Percentiles rank a stretch among this genome's conserved stretches.
Evolutionary conservation across 1,140 invertebrate genomes (phyloP).

Genomic region (Brachionus koreanus): DNA sequence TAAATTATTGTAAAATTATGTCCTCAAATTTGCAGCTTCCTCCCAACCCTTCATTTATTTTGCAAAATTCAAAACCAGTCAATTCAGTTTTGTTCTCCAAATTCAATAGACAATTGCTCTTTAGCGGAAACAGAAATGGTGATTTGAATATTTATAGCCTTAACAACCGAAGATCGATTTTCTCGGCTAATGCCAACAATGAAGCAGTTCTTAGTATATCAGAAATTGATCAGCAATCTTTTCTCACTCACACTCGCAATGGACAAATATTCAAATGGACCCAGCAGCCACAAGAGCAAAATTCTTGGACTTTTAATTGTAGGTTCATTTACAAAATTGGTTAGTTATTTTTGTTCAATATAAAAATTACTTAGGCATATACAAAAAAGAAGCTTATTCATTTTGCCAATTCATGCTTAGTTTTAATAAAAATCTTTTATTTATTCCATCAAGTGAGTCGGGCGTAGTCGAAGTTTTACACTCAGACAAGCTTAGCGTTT

Average conservation of each 20-base stretch:
- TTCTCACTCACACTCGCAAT: constrained; percentile 1
- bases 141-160: constrained; percentile 35
- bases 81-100: background rate
- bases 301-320: background rate
- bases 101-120: background rate
- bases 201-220: background rate
- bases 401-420: constrained; percentile 15
- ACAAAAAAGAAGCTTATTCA: constrained; percentile 31
- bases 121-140: constrained; percentile 9
- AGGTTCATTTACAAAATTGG: background rate
- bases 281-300: background rate
- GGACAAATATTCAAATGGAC: constrained; percentile 18
- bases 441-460: background rate
- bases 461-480: background rate
- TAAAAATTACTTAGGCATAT: background rate
- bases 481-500: background rate
- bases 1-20: background rate
- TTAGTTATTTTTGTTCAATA: no score
- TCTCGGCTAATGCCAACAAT: background rate
- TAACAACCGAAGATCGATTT: constrained; percentile 8
- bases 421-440: background rate
- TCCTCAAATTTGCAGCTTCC: background rate
- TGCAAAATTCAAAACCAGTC: constrained; percentile 32
- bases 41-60: constrained; percentile 12
- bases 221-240: background rate